Evolutionary conservation across 1,140 invertebrate species (phyloP), one percentile per base, ranked within the genome.

Genomic region (Atopsyche davidsoni): DNA sequence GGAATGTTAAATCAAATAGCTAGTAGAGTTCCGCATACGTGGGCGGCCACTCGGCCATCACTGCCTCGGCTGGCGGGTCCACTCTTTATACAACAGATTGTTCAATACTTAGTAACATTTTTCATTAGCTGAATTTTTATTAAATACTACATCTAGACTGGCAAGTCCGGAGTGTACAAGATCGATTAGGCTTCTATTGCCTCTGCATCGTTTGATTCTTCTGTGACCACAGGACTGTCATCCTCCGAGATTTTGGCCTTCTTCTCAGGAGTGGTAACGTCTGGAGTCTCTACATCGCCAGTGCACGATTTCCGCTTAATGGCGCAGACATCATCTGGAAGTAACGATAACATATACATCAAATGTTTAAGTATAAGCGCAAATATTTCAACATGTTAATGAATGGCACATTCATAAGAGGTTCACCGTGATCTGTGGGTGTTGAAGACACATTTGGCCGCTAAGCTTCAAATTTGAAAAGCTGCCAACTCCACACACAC

Each of bases 251-350:
- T 66, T 70, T 83, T 86, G 45, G 80, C 77, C 58, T 86, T 86
- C 66, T 86, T 86, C 59, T 83, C 82, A 13, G 79, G 81, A 58
- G 77, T 79, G 13, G 75, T 77, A 42, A 75, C 80, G 52, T 82
- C 79, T 13, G 67, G 61, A 2, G 65, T 74, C n/a, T 73, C 74
- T 24, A 75, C 73, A 48, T 79, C 81, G 3, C 69, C 73, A 11
- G 68, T 66, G 17, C 75, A 75, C 23, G 82, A 85, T 78, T 85
- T 86, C 74, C 83, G 82, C 66, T 86, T 86, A 66, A 82, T 77
- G 57, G 73, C 68, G 53, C 72, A 74, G 31, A 58, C 63, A 32
- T 75, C 73, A 11, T 40, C 52, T 53, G 46, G 21, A 39, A 42
- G 14, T 35, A 51, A 23, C 3, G 13, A 40, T n/a, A 45, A 32